A percentile compares a stretch with the other conserved stretches of the same genome.
These are phyloP conservation scores for Euzetes globulus DNA, from an alignment of 2,888 invertebrate species.

Conservation along the genomic window DNA sequence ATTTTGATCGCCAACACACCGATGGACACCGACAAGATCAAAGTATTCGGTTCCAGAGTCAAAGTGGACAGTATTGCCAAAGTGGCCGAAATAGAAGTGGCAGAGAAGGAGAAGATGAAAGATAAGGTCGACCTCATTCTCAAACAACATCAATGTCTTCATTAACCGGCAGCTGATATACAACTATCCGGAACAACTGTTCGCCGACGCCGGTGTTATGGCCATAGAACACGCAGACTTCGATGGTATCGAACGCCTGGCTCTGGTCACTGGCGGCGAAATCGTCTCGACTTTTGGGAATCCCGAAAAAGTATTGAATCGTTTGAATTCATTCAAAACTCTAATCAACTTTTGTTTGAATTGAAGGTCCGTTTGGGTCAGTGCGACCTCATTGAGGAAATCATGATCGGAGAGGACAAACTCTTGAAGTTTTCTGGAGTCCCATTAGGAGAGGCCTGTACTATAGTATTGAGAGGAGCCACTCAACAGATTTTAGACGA, in stretches of 20 bases:
- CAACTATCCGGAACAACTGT: conserved; percentile 98
- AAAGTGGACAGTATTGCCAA: conserved; percentile 57
- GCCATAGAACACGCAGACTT: conserved; percentile 99
- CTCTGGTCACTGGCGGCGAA: conserved; percentile 92
- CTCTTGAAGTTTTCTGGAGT: conserved; percentile 91
- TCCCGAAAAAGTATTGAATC: conserved; percentile 56
- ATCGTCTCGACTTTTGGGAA: conserved; percentile 97
- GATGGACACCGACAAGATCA: conserved; percentile 99
- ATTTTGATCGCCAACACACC: conserved; percentile 98
- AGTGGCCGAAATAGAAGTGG: conserved; percentile 92
- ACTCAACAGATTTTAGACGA: conserved; percentile 98
- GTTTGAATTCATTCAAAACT: conserved; percentile 37
- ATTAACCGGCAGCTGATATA: conserved; percentile 98
- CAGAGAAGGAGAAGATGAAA: conserved; percentile 99
- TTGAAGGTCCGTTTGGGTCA: conserved; percentile 74
- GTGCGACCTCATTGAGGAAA: conserved; percentile 91
- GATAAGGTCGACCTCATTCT: conserved; percentile 96
- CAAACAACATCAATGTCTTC: conserved; percentile 91
- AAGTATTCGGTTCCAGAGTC: conserved; percentile 89
- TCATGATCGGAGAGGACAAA: conserved; percentile 97
- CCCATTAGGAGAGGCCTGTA: conserved; percentile 90
- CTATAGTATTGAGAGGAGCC: conserved; percentile 91
- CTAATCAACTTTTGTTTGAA: not conserved
- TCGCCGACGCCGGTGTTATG: conserved; percentile 96
- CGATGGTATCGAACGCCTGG: conserved; percentile 94